Percentiles rank a stretch among this genome's conserved stretches.
Conservation (phyloP, 2,113 vertebrate species). For the Podocnemis expansa region DNA sequence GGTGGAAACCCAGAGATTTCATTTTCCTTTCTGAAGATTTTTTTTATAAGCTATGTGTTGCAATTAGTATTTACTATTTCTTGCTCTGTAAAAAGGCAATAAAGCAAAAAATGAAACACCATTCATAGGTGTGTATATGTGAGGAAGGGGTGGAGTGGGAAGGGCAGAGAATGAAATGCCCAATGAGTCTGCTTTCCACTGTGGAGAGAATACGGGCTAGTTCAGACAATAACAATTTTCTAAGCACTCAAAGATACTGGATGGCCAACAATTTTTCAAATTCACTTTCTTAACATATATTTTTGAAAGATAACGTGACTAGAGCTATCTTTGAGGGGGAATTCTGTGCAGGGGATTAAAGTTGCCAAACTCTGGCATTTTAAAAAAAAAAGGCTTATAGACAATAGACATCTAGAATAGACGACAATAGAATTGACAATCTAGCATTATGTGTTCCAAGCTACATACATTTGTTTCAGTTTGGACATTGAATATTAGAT, state of each 20-base stretch:
- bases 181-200: background rate
- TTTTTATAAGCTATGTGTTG: background rate
- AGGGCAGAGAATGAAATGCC: background rate
- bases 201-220: background rate
- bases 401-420: too few species aligned
- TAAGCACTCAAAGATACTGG: background rate
- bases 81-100: background rate
- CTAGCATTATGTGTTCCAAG: background rate
- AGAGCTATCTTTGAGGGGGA: background rate
- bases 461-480: background rate
- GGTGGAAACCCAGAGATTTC: background rate
- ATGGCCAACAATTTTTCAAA: background rate
- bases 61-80: background rate
- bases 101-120: background rate
- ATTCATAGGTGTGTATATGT: background rate
- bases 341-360: background rate
- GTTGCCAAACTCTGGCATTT: background rate
- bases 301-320: background rate
- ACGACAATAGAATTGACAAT: background rate
- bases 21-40: background rate
- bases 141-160: too few species aligned
- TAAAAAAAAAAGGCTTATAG: too few species aligned
- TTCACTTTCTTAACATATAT: background rate
- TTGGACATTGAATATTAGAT: accelerated
- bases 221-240: background rate